Percentiles rank a stretch among this genome's conserved stretches.
These are phyloP conservation scores for Graptemys geographica DNA, from an alignment of 2,797 vertebrate species.

Conservation along the genomic window DNA sequence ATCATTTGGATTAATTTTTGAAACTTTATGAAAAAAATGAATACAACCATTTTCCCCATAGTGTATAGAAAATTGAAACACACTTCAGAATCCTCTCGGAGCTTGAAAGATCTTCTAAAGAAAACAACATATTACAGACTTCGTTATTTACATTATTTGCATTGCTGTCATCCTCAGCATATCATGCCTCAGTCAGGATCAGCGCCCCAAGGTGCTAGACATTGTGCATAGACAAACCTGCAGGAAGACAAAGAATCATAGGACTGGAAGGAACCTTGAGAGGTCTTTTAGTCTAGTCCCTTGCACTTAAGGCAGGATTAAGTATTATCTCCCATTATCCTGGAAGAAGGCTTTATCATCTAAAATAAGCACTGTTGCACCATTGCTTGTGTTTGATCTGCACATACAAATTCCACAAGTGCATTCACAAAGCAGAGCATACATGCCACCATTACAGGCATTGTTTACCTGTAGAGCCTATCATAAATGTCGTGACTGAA, in stretches of 20 bases:
- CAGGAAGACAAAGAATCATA: too few species aligned
- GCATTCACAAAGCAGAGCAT: background rate
- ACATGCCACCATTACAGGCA: background rate
- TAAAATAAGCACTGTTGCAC: background rate
- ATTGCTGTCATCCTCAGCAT: background rate
- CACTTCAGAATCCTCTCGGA: background rate
- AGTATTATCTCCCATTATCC: too few species aligned
- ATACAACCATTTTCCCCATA: background rate
- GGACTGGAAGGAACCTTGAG: too few species aligned
- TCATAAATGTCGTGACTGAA: background rate
- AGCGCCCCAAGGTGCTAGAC: background rate
- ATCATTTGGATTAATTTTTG: conserved; percentile 32
- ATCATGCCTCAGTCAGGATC: background rate
- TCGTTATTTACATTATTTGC: background rate
- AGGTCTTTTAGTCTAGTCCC: too few species aligned
- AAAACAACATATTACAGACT: background rate
- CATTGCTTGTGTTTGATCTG: background rate
- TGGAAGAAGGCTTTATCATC: background rate
- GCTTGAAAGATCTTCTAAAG: conserved; percentile 17
- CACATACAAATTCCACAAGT: background rate
- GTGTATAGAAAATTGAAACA: background rate
- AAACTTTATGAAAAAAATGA: background rate
- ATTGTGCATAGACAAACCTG: too few species aligned
- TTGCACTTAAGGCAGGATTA: too few species aligned
- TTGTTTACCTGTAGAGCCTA: background rate